phyloP scores from a whole-genome alignment of 1,140 invertebrate species.

The Diuraphis noxia region DNA sequence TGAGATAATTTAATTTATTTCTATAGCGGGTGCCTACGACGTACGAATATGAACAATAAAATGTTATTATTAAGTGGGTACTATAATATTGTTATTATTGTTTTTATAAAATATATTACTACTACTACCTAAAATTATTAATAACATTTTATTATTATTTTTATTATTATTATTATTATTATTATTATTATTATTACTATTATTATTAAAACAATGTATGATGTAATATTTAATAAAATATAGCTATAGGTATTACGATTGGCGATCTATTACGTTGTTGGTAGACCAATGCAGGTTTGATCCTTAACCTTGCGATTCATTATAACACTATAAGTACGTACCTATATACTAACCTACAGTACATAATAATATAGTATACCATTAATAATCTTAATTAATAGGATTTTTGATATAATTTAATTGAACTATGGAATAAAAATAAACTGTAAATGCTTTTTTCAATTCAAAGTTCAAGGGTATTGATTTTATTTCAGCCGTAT shows the following conservation, averaged over 20 bases:
- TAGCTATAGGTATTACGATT: not conserved
- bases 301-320: not conserved
- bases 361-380: not conserved
- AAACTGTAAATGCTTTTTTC: not conserved
- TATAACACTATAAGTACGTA: not conserved
- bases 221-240: not conserved
- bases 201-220: not conserved
- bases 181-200: not conserved
- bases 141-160: slow-evolving; percentile 1
- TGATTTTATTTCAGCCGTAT: not conserved
- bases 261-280: not conserved
- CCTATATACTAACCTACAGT: not conserved
- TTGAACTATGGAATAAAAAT: not conserved
- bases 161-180: not conserved
- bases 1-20: not conserved
- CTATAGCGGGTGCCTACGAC: not conserved
- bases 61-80: not conserved
- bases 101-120: slow-evolving; percentile 1
- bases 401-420: not conserved
- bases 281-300: not conserved
- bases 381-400: not conserved
- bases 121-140: not conserved
- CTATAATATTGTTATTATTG: not conserved
- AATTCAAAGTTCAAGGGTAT: slow-evolving; percentile 29
- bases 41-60: not conserved